Evolutionary conservation across 2,113 vertebrate species (phyloP), one percentile per base, ranked within the genome.

Genomic region (Mohoua ochrocephala): DNA sequence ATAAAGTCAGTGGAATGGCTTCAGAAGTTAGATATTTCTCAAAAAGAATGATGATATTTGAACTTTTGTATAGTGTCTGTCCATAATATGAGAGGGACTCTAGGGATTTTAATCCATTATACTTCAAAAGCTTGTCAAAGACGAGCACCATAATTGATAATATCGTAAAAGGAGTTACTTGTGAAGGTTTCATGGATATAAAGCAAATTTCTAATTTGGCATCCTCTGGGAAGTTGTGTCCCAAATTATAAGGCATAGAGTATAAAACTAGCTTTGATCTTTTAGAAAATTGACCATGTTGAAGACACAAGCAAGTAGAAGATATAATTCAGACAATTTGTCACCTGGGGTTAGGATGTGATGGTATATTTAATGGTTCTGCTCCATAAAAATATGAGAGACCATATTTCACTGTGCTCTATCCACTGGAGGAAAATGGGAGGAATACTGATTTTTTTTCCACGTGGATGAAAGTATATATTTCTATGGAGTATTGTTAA

Each of bases 221-320:
- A 63, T 93, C 93, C 59, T 88, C 33, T 82, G 63, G 75, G 75
- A 89, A 91, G 68, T 67, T 2, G 0, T 90, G 70, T 83, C 54
- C 60, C 84, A 73, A 90, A 94, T 91, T 85, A 84, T 67, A 94
- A 96, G 39, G 42, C 64, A 77, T 35, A 47, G 54, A 77, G 33
- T 78, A 76, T 75, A 86, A 94, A 96, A 93, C 73, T 84, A 70
- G 76, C 57, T 95, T 94, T 94, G 88, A 91, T 95, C 89, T 93
- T 95, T 76, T 33, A 77, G 83, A 85, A 93, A 86, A 96, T 89
- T 92, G 41, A 59, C 81, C 26, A 13, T 77, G 47, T 82, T 97
- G 82, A 96, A 95, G 87, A 76, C 37, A 76, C 52, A 83, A 91
- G 79, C 31, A 89, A 94, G 42, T 57, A 83, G 74, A 94, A 90